A percentile compares a stretch with the other conserved stretches of the same genome.
phyloP scores from a whole-genome alignment of 1,140 invertebrate species.

The Tribolium castaneum region DNA sequence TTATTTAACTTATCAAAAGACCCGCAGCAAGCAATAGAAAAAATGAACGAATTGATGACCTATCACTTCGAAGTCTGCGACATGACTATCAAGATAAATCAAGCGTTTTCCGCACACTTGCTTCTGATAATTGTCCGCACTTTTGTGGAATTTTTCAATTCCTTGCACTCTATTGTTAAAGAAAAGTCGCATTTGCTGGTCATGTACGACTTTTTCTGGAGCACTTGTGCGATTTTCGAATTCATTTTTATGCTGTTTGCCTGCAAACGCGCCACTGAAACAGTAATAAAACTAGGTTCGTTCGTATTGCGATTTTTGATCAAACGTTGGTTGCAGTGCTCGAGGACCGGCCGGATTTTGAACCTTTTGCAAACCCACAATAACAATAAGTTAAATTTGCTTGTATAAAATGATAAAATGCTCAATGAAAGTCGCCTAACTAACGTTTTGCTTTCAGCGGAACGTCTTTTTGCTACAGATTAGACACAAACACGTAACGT shows the following conservation, averaged over 20 bases:
- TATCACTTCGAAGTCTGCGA: constrained; percentile 35
- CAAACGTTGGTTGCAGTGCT: neutral
- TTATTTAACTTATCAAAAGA: constrained; percentile 6
- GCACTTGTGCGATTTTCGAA: constrained; percentile 13
- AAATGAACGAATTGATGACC: constrained; percentile 13
- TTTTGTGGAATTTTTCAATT: constrained; percentile 35
- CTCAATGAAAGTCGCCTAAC: neutral
- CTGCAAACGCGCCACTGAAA: neutral
- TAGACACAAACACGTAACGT: constrained; percentile 27
- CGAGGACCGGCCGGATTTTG: neutral
- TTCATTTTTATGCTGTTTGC: constrained; percentile 23
- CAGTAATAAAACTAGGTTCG: neutral
- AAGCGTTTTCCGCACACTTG: neutral
- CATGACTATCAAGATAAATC: constrained; percentile 1
- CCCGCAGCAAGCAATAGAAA: constrained; percentile 20
- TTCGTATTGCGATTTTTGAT: neutral
- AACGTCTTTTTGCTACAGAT: constrained; percentile 40
- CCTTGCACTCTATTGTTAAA: constrained; percentile 4
- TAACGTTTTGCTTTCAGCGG: constrained; percentile 25
- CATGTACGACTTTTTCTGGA: constrained; percentile 35
- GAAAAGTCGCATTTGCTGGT: constrained; percentile 9
- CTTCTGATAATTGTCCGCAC: constrained; percentile 28
- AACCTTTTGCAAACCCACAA: neutral
- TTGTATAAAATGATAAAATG: neutral
- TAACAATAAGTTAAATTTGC: neutral